Conservation (phyloP, 2,113 vertebrate species). For the Hemiprocne comata region DNA sequence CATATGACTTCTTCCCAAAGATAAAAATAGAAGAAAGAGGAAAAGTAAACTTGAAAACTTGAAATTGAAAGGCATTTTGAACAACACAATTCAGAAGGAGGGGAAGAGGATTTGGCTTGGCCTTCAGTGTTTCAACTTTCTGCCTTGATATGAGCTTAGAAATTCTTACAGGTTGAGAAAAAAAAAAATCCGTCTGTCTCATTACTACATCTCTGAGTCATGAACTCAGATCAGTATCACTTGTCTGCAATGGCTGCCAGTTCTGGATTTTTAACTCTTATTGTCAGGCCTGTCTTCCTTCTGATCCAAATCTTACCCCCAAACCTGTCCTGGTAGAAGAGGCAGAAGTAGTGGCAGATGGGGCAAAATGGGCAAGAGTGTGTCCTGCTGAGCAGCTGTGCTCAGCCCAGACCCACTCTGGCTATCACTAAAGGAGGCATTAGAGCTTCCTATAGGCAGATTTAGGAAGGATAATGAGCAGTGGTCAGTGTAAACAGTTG, state of each 20-base stretch:
- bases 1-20: not conserved
- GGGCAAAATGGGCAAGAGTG: fast-evolving
- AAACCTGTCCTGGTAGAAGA: not conserved
- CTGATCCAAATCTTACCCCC: not conserved
- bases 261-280: not conserved
- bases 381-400: not conserved
- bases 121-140: not conserved
- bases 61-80: not conserved
- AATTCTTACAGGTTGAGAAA: not conserved
- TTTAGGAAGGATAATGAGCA: not conserved
- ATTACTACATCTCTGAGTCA: not conserved
- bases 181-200: not conserved
- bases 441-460: not conserved
- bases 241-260: not conserved
- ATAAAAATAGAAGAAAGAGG: not conserved
- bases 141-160: not conserved
- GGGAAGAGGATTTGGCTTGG: not conserved
- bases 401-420: not conserved
- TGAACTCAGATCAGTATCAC: not conserved
- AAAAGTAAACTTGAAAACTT: not conserved
- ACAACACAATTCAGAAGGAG: not conserved
- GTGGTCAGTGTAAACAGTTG: not conserved
- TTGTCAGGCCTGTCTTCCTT: not conserved
- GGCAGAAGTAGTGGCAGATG: too few species aligned
- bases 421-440: not conserved